Evolutionary conservation across 1,140 invertebrate genomes (phyloP).

Genomic region (Yoshiicerus persimilis): DNA sequence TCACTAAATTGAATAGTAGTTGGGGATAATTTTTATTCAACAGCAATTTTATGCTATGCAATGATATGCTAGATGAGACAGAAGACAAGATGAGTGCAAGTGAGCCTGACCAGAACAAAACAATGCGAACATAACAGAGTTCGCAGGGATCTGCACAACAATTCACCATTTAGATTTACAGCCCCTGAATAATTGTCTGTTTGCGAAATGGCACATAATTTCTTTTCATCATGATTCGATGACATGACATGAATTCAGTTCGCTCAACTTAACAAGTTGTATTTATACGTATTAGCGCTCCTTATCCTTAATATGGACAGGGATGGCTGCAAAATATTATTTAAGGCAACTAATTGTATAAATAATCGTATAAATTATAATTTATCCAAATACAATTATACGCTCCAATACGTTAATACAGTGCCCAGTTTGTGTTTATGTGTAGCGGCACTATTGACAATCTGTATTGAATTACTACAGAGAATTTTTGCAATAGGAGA

Average conservation of each 20-base stretch:
- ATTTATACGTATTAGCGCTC: too few species aligned
- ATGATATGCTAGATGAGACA: background rate
- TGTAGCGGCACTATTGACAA: too few species aligned
- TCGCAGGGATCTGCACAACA: background rate
- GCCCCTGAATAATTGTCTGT: background rate
- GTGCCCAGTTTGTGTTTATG: too few species aligned
- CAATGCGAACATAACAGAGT: background rate
- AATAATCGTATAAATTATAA: too few species aligned
- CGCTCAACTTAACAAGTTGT: background rate
- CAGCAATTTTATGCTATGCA: background rate
- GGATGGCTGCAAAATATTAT: too few species aligned
- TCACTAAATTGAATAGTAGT: background rate
- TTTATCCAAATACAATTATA: too few species aligned
- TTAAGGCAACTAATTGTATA: too few species aligned
- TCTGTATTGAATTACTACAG: too few species aligned
- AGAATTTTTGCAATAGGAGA: too few species aligned
- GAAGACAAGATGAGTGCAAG: background rate
- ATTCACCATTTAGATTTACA: background rate
- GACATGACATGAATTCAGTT: background rate
- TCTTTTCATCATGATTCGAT: background rate
- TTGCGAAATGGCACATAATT: background rate
- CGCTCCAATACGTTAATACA: too few species aligned
- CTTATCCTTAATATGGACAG: too few species aligned
- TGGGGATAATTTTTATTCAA: background rate
- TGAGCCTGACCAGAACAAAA: constrained; percentile 9